Base-by-base conservation (phyloP, 1,140 invertebrate species). In the Tigriopus japonicus region DNA sequence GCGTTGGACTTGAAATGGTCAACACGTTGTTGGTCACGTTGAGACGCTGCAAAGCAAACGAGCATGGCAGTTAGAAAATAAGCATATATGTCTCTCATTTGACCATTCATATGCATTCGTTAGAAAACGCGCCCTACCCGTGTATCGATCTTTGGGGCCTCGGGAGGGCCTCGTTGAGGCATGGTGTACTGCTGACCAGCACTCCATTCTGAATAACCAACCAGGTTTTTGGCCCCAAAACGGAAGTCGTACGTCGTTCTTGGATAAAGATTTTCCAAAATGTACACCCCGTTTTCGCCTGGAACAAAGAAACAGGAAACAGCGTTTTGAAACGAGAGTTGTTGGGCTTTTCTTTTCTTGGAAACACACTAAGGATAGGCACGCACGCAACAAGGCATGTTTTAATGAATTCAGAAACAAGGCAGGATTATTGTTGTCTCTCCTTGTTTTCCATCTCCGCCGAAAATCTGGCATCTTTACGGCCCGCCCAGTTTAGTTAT, bases 221-320 rank as follows among this genome's bases (percentile, higher is more conserved):
- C 87, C 64, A 82, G 80, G 72, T 91, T 92, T 45, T 77, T 72
- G 0, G 86, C 86, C 1, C 83, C 81, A 68, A 93, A 91, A 60
- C 82, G 78, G 71, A 92, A 90, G 59, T 80, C 76, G 69, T 92
- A 93, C 0, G 74, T 73, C 15, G 79, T 84, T 72, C 83, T 78
- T 0, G 88, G 86, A 62, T 76, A 72, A 52, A 92, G 72, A 58
- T 80, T 76, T 67, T 90, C 86, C 14, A 93, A 70, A 51, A 86
- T 81, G 68, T 87, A 87, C 2, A 40, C 35, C 2, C 55, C 55
- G 40, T 17, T 41, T n/a, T 23, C 15, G 15, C 41, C 55, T 58
- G 28, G 17, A 35, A 35, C 9, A 35, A 35, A 35, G 3, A 35
- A 35, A n/a, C n/a, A n/a, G n/a, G n/a, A 5, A 35, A 9, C 28